phyloP scores from a whole-genome alignment of 2,113 vertebrate species.

The Peromyscus leucopus region DNA sequence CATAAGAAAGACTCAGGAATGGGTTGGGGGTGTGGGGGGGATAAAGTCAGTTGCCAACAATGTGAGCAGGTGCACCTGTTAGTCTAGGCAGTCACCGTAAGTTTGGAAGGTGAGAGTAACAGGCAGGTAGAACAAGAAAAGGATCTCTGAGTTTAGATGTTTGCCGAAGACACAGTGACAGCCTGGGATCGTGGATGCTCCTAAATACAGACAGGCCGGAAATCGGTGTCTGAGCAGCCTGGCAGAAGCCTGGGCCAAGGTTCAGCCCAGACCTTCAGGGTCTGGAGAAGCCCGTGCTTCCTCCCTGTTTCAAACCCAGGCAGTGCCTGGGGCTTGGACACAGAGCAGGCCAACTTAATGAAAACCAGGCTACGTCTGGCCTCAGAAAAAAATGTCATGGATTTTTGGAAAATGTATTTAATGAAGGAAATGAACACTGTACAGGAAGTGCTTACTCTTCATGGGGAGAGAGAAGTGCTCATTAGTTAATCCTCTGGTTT shows the following conservation, averaged over 20 bases:
- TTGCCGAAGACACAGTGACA: neutral
- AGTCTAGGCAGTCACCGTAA: neutral
- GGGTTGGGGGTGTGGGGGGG: fast-evolving
- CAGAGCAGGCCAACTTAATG: conserved; percentile 45
- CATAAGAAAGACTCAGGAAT: neutral
- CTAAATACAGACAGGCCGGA: neutral
- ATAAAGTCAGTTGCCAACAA: neutral
- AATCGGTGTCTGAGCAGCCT: conserved; percentile 43
- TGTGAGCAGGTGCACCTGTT: fast-evolving
- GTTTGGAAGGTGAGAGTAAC: neutral
- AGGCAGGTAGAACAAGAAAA: neutral
- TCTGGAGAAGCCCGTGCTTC: neutral
- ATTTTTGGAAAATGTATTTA: conserved; percentile 52
- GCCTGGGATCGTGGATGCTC: neutral
- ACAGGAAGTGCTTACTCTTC: conserved; percentile 43
- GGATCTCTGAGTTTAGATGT: neutral
- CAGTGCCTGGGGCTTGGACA: neutral
- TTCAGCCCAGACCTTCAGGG: neutral
- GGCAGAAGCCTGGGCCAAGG: neutral
- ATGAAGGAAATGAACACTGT: conserved; percentile 62
- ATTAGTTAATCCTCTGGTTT: conserved; percentile 15
- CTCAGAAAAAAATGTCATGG: neutral
- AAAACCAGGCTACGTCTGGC: conserved; percentile 56
- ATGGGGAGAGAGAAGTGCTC: neutral
- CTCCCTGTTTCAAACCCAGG: neutral